phyloP scores from a whole-genome alignment of 2,113 vertebrate genomes.

The Actenoides lindsayi region DNA sequence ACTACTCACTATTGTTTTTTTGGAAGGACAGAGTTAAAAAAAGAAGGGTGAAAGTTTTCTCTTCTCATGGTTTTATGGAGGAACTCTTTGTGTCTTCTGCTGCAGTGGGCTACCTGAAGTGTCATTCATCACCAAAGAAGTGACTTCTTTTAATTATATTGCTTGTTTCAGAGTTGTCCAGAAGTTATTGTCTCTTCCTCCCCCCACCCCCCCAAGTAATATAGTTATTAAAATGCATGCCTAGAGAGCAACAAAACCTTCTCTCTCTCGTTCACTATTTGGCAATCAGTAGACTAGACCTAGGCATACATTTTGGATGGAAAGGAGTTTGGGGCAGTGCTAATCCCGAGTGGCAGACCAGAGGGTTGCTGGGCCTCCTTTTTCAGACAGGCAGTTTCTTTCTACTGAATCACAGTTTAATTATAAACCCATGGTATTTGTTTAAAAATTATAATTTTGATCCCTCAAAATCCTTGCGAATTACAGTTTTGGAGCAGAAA shows the following conservation, averaged over 20 bases:
- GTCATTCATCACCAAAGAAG: not conserved
- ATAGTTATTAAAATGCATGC: not conserved
- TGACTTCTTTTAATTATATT: not conserved
- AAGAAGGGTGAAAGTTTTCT: not conserved
- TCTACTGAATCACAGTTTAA: not conserved
- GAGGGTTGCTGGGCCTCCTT: not conserved
- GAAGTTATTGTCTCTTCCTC: not conserved
- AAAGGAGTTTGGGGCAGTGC: not conserved
- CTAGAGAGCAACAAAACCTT: not conserved
- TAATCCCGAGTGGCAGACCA: accelerated
- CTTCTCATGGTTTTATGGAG: not conserved
- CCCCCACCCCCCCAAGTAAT: not conserved
- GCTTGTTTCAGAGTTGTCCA: slow-evolving; percentile 32
- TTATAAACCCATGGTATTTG: not conserved
- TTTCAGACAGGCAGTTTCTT: not conserved
- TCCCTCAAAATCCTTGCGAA: not conserved
- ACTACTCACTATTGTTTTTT: not conserved
- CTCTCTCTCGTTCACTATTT: not conserved
- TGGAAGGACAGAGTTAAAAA: not conserved
- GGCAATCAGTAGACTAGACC: not conserved
- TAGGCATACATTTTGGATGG: accelerated
- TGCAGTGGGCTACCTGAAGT: not conserved
- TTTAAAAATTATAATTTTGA: not conserved
- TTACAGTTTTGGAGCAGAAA: not conserved
- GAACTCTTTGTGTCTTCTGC: not conserved